Conservation (phyloP, 2,888 invertebrate species). For the Exephanes ischioxanthus region DNA sequence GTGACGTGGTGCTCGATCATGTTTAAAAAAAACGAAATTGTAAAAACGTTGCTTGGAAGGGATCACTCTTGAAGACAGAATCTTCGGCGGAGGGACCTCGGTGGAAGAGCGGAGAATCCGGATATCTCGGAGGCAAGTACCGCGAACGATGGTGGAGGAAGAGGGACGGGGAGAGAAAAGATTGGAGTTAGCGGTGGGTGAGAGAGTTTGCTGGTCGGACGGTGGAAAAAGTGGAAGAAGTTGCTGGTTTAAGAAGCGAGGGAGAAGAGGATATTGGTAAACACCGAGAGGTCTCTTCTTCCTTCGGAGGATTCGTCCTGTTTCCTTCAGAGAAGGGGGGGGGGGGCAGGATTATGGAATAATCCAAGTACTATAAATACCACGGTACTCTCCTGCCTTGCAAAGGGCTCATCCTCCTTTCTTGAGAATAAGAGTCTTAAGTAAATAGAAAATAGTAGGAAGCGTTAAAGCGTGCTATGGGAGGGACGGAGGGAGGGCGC, state of each 20-base stretch:
- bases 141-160: not conserved
- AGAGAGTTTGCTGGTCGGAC: constrained; percentile 48
- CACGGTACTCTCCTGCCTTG: constrained; percentile 72
- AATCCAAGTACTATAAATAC: constrained; percentile 84
- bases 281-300: constrained; percentile 76
- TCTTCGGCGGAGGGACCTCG: constrained; percentile 74
- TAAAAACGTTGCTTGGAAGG: constrained; percentile 21
- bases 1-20: constrained; percentile 9
- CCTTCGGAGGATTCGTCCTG: constrained; percentile 67
- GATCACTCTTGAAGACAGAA: constrained; percentile 41
- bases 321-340: constrained; percentile 72
- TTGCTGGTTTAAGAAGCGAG: constrained; percentile 64
- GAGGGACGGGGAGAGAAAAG: constrained; percentile 69
- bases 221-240: constrained; percentile 56
- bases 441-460: constrained; percentile 67
- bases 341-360: constrained; percentile 77
- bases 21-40: constrained; percentile 27
- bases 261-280: constrained; percentile 81
- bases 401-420: constrained; percentile 71
- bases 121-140: constrained; percentile 42
- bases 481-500: too few species aligned
- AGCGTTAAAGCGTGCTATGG: constrained; percentile 49
- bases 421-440: constrained; percentile 73
- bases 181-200: constrained; percentile 72
- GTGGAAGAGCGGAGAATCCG: constrained; percentile 75